Base-by-base conservation (phyloP, 2,888 invertebrate genomes). In the Hirtodrosophila duncani region DNA sequence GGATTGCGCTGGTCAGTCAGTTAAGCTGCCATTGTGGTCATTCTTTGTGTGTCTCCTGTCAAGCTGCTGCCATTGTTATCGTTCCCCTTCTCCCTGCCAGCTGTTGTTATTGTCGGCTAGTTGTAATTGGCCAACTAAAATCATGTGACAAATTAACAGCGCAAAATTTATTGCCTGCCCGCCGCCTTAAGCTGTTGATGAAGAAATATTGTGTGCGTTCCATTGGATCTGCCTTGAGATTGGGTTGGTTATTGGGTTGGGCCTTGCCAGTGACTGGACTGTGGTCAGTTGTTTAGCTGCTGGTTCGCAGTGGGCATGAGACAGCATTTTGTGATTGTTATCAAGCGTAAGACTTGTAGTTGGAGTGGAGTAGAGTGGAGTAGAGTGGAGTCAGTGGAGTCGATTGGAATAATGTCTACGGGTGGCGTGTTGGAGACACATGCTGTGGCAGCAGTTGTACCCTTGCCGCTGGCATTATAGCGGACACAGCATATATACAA, bases 81-180 rank as follows among this genome's bases (percentile, higher is more conserved):
- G 33, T 13, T 39, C 26, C 26, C 23, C 43, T 49, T 37, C 45
- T 36, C 52, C 33, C 17, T 39, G 43, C 26, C 14, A n/a, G 18
- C 27, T 45, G 33, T 38, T 70, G 62, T 37, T 65, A 52, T 67
- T 78, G 72, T 50, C 66, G 62, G 80, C 66, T 71, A 67, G 65
- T 72, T 78, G 74, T 78, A 82, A 82, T 82, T 78, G 82, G 79
- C 78, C 70, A 75, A 79, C 81, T 78, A 82, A 70, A 82, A 75
- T 70, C 81, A 71, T 83, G 74, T 79, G 83, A 83, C 81, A 83
- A 83, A 83, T 83, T 81, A 83, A 81, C 81, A 79, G 79, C 71
- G 64, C 63, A 72, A 70, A 71, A 83, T 83, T 83, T 83, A 83
- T 83, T 79, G 77, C 81, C 67, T 66, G 74, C 60, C 65, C 79